Conservation (phyloP, 2,797 vertebrate species). For the Protonibea diacanthus region DNA sequence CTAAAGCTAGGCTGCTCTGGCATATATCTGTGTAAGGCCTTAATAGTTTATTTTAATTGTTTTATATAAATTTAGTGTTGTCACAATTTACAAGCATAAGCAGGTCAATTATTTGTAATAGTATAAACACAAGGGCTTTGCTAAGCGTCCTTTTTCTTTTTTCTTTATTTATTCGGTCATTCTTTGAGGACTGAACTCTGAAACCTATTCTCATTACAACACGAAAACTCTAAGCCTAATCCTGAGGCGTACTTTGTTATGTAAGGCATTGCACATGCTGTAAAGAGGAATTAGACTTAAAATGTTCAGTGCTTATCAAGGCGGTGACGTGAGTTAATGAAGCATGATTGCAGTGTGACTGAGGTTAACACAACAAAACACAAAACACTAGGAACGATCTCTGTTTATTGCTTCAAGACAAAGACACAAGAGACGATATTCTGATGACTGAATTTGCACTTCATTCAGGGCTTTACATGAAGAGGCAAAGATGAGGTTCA, state of each 20-base stretch:
- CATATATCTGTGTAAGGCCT: no score
- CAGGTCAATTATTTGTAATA: no score
- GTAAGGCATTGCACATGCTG: conserved; percentile 14
- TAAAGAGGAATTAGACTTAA: conserved; percentile 23
- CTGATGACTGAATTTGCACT: neutral
- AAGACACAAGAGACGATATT: neutral
- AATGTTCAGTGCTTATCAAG: neutral
- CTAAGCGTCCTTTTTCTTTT: no score
- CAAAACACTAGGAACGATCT: neutral
- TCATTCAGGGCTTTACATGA: neutral
- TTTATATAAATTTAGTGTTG: no score
- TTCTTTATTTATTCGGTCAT: neutral
- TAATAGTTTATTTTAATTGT: no score
- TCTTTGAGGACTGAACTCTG: neutral
- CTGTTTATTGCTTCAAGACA: conserved; percentile 27
- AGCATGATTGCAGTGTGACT: neutral
- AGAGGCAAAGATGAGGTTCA: neutral
- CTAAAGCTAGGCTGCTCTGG: no score
- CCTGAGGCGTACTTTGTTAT: conserved; percentile 15
- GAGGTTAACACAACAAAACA: neutral
- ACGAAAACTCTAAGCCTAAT: conserved; percentile 3
- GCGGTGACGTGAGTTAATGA: conserved; percentile 7
- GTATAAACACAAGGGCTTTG: no score
- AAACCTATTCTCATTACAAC: neutral
- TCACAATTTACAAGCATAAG: no score